Evolutionary conservation across 2,113 vertebrate genomes (phyloP).

Genomic region (Heptranchias perlo): DNA sequence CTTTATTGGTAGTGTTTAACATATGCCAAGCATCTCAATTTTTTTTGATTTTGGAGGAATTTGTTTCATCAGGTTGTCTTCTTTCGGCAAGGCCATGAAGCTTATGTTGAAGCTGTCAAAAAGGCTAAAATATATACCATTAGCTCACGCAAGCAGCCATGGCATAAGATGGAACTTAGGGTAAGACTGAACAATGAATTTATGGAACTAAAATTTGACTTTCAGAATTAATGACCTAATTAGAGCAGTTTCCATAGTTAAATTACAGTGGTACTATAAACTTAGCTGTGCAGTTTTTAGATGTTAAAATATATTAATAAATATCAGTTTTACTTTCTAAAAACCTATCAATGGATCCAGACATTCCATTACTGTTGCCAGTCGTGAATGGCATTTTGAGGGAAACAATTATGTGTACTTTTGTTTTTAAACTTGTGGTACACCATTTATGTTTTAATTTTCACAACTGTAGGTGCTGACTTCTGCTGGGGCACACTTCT

Average conservation of each 20-base stretch:
- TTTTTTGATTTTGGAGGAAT: neutral
- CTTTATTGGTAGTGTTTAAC: neutral
- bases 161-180: constrained; percentile 44
- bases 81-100: constrained; percentile 92
- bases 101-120: constrained; percentile 85
- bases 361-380: neutral
- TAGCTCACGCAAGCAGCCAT: constrained; percentile 84
- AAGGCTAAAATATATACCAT: constrained; percentile 78
- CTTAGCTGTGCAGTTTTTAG: neutral
- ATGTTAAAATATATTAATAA: neutral
- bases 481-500: neutral
- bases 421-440: neutral
- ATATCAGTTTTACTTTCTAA: neutral
- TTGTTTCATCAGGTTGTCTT: constrained; percentile 77
- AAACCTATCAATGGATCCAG: neutral
- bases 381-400: neutral
- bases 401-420: neutral
- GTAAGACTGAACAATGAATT: neutral
- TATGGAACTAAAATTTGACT: neutral
- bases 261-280: neutral
- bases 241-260: neutral
- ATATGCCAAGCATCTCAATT: neutral
- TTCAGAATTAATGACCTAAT: neutral
- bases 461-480: neutral
- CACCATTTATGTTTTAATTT: neutral